Conservation (phyloP, 1,140 invertebrate species). For the Hyles vespertilio region DNA sequence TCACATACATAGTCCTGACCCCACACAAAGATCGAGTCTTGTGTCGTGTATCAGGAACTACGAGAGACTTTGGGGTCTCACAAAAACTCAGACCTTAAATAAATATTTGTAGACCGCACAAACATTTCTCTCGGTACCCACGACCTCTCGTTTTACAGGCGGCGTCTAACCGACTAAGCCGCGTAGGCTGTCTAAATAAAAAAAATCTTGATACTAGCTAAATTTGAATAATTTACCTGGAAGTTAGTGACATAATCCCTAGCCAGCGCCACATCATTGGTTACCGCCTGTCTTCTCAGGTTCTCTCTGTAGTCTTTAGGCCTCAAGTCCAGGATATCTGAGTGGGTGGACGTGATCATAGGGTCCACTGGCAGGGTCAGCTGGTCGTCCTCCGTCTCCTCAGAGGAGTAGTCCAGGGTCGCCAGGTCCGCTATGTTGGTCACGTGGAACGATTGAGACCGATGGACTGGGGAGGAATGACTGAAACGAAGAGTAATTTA, state of each 20-base stretch:
- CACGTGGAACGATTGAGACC: constrained; percentile 70
- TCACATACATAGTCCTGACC: no score
- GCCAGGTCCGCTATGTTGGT: constrained; percentile 53
- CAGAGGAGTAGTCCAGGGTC: constrained; percentile 59
- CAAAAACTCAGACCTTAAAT: no score
- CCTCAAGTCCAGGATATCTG: constrained; percentile 55
- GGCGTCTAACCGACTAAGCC: no score
- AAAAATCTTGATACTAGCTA: no score
- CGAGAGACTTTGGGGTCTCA: no score
- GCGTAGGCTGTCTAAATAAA: no score
- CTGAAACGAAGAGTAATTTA: constrained; percentile 43
- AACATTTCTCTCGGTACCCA: no score
- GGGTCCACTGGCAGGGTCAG: constrained; percentile 48
- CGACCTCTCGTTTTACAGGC: no score
- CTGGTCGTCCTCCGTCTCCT: constrained; percentile 54
- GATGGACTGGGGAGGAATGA: constrained; percentile 68
- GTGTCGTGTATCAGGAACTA: no score
- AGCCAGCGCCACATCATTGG: constrained; percentile 47
- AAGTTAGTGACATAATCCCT: constrained; percentile 62
- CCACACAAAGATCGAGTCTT: no score
- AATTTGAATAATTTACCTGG: constrained; percentile 37
- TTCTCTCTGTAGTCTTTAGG: constrained; percentile 34
- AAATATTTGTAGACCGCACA: no score
- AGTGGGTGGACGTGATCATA: constrained; percentile 60
- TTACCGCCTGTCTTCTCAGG: constrained; percentile 45